These are phyloP conservation scores for Mantis religiosa DNA, from an alignment of 2,888 invertebrate genomes.

Conservation along the genomic window DNA sequence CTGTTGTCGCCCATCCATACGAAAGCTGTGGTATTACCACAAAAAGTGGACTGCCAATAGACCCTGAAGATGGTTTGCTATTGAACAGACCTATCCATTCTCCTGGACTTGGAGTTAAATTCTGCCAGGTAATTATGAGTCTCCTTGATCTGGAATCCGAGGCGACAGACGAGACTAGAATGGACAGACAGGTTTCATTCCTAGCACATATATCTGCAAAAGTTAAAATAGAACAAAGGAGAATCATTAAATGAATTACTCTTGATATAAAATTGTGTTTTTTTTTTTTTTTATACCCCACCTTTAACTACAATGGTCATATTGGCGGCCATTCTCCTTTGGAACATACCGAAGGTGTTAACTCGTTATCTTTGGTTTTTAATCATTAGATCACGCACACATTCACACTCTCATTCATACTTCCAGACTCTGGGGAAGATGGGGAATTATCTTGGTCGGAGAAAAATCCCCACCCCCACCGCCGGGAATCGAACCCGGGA, in stretches of 20 bases:
- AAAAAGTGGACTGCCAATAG: neutral
- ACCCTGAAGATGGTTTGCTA: neutral
- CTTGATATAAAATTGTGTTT: no score
- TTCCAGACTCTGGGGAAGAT: no score
- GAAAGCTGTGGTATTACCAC: neutral
- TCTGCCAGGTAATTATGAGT: conserved; percentile 17
- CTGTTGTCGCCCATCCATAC: conserved; percentile 7
- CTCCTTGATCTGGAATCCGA: neutral
- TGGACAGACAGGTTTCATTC: neutral
- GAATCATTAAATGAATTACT: neutral
- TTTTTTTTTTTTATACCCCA: no score
- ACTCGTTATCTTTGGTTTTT: no score
- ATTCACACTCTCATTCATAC: no score
- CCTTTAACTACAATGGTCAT: no score
- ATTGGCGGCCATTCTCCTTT: no score
- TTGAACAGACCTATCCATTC: conserved; percentile 21
- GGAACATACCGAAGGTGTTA: no score
- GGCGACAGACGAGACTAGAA: neutral
- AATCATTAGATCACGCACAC: no score
- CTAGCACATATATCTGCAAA: neutral
- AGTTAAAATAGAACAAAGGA: neutral
- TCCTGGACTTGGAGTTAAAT: neutral
- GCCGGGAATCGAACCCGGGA: no score
- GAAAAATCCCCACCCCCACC: no score
- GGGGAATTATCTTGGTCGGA: no score